These are phyloP conservation scores for Megaceryle maxima DNA, from an alignment of 2,113 vertebrate genomes.

Conservation along the genomic window DNA sequence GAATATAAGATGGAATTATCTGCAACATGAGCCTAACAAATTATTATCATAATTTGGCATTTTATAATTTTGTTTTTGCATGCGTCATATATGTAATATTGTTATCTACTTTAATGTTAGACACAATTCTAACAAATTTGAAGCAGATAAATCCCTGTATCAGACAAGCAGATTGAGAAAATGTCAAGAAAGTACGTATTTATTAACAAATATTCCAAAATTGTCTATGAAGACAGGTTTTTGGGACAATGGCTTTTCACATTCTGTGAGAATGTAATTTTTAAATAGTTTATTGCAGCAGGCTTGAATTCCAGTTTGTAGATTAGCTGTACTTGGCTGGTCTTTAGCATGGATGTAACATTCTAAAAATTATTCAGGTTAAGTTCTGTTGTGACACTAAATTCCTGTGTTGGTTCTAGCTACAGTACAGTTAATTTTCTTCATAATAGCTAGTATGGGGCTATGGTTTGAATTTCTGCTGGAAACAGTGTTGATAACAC, in stretches of 20 bases:
- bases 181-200: not conserved
- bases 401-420: not conserved
- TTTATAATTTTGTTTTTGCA: not conserved
- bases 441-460: not conserved
- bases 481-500: too few species aligned
- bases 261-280: not conserved
- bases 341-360: not conserved
- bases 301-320: not conserved
- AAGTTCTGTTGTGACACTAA: not conserved
- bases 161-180: not conserved
- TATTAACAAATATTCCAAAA: not conserved
- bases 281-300: not conserved
- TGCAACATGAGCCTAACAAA: not conserved
- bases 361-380: not conserved
- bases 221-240: not conserved
- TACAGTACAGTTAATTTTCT: not conserved
- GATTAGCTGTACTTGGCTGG: not conserved
- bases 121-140: not conserved
- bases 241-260: not conserved
- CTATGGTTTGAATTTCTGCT: not conserved
- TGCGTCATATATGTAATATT: not conserved
- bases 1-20: not conserved
- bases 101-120: not conserved
- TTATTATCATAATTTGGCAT: not conserved
- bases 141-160: not conserved